Evolutionary conservation across 2,797 vertebrate genomes (phyloP), one percentile per base, ranked within the genome.

Genomic region (Myotis vivesi): DNA sequence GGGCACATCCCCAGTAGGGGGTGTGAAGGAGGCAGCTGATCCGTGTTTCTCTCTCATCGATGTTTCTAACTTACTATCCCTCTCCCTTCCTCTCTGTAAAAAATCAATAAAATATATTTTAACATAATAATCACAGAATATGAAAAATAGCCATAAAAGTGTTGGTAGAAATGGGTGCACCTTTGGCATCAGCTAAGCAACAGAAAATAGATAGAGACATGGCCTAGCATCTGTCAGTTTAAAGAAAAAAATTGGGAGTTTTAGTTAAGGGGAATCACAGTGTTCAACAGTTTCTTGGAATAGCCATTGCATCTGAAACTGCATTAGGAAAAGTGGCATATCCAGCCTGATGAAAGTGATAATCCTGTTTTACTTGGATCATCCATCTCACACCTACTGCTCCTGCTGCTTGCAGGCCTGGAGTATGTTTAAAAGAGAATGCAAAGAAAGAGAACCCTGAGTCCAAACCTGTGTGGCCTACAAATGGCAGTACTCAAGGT

Each of bases 171-270:
- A 68, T 81, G 49, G 12, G 6, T 57, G 7, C 5, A 72, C 28
- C 68, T 75, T 75, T 92, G 62, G 46, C 62, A 89, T 91, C 46
- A 82, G 23, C 20, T 30, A 38, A 28, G 25, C 71, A 73, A 7
- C 30, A 77, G 44, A 71, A 92, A 88, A 64, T 68, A 36, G 33
- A 69, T 82, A 8, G 41, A 57, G 33, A 77, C 2, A 2, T 15
- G 46, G 17, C n/a, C 5, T 87, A 13, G 20, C 22, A 38, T 36
- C 30, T 33, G 19, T 36, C 71, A 49, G 30, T 72, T 38, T 30
- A 19, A 33, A 71, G n/a, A 59, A 33, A 62, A 38, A 57, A 25
- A 6, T 72, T 81, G 22, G 4, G 30, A 57, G 3, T 46, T 80
- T 76, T 84, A 38, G n/a, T 72, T 77, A 81, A 92, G 83, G n/a